A percentile compares a stretch with the other conserved stretches of the same genome.
phyloP scores from a whole-genome alignment of 2,888 invertebrate species.

The Drosophila anomalata region DNA sequence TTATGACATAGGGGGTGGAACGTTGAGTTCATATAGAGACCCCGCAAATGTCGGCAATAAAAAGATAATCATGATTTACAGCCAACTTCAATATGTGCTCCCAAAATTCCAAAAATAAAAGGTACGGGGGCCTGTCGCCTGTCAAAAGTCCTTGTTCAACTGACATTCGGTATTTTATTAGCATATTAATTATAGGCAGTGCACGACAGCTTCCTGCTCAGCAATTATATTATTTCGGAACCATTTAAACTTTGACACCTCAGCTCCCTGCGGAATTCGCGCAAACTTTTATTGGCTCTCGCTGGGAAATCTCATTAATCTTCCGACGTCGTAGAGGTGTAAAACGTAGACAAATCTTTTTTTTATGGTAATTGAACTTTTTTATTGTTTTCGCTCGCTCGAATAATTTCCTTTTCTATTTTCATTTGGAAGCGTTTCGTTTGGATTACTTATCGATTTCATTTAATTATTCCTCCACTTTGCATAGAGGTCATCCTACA shows the following conservation, averaged over 20 bases:
- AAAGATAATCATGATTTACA: constrained; percentile 73
- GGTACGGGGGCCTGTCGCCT: constrained; percentile 29
- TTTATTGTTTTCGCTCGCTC: constrained; percentile 32
- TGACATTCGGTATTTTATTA: constrained; percentile 70
- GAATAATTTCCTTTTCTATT: constrained; percentile 19
- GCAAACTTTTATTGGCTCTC: constrained; percentile 40
- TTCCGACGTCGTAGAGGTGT: constrained; percentile 57
- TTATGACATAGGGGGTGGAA: constrained; percentile 21
- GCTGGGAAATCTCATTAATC: constrained; percentile 69
- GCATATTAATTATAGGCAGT: constrained; percentile 69
- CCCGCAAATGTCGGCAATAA: constrained; percentile 61
- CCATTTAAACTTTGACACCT: constrained; percentile 73
- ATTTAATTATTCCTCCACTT: constrained; percentile 64
- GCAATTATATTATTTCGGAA: constrained; percentile 65
- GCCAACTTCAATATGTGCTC: constrained; percentile 53
- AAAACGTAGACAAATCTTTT: constrained; percentile 77
- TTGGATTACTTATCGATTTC: constrained; percentile 64
- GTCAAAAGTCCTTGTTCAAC: constrained; percentile 59
- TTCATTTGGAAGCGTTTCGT: constrained; percentile 31
- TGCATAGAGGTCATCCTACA: constrained; percentile 27
- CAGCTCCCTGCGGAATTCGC: constrained; percentile 30
- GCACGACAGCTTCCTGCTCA: constrained; percentile 13
- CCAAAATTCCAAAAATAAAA: constrained; percentile 30
- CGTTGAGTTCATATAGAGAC: constrained; percentile 40
- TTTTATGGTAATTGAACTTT: constrained; percentile 80